Percentiles rank a stretch among this genome's conserved stretches.
phyloP scores from a whole-genome alignment of 1,140 invertebrate species.

The Drosophila sulfurigaster region DNA sequence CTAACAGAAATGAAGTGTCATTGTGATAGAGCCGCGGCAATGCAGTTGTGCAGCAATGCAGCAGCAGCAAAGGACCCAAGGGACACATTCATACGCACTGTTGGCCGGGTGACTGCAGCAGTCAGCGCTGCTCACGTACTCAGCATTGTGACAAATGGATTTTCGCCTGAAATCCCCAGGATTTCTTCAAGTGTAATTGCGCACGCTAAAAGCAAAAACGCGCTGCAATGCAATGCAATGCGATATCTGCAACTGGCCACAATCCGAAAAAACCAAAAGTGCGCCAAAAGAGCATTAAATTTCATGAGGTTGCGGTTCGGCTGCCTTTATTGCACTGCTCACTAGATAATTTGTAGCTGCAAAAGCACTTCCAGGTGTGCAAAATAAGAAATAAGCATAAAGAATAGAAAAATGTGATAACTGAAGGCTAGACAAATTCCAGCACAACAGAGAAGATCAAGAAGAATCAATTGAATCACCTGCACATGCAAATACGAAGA shows the following conservation, averaged over 20 bases:
- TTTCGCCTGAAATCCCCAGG: conserved; percentile 79
- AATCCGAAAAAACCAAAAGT: conserved; percentile 38
- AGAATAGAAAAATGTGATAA: neutral
- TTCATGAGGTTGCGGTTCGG: conserved; percentile 59
- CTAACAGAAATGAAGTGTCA: conserved; percentile 82
- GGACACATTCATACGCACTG: conserved; percentile 78
- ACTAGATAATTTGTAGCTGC: conserved; percentile 58
- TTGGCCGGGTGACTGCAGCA: conserved; percentile 57
- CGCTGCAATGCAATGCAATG: conserved; percentile 40
- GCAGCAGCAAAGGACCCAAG: conserved; percentile 42
- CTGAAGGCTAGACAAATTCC: neutral
- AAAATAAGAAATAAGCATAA: conserved; percentile 7
- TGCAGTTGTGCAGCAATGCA: conserved; percentile 58
- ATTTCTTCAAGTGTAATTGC: conserved; percentile 83
- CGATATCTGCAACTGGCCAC: conserved; percentile 11
- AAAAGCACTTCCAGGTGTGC: conserved; percentile 36
- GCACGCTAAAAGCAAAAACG: conserved; percentile 74
- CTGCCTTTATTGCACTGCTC: conserved; percentile 61
- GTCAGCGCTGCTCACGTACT: conserved; percentile 71
- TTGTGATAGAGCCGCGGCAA: conserved; percentile 74
- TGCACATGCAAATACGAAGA: conserved; percentile 38
- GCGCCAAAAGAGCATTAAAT: conserved; percentile 60
- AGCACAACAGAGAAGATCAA: neutral
- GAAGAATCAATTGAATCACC: conserved; percentile 2
- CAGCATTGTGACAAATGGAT: conserved; percentile 82